Conservation (phyloP, 2,797 vertebrate species). For the Diplodus sargus region DNA sequence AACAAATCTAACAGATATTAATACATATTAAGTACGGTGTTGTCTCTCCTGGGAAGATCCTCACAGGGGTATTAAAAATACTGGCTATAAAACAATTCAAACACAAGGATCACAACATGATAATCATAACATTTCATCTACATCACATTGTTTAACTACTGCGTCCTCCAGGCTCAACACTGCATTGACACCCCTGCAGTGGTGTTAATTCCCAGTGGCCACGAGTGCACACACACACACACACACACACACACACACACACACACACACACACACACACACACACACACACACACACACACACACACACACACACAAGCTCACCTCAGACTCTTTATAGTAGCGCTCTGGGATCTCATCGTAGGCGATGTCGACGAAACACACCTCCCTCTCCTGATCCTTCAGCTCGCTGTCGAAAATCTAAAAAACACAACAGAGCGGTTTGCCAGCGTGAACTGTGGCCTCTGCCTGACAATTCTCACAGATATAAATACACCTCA, state of each 20-base stretch:
- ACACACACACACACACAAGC: constrained; percentile 36
- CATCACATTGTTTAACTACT: background rate
- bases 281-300: constrained; percentile 28
- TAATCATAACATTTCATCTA: background rate
- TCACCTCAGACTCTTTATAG: constrained; percentile 95
- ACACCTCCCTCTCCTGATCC: constrained; percentile 93
- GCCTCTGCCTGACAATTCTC: background rate
- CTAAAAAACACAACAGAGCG: constrained; percentile 75
- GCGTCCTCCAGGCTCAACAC: constrained; percentile 7
- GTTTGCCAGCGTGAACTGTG: constrained; percentile 7
- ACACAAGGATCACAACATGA: background rate
- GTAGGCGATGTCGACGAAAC: constrained; percentile 96
- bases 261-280: constrained; percentile 33
- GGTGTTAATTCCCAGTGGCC: background rate
- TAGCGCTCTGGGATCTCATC: constrained; percentile 94
- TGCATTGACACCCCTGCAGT: background rate
- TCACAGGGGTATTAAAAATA: background rate
- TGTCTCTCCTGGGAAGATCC: background rate
- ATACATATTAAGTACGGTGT: background rate
- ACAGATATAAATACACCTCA: background rate
- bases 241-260: constrained; percentile 36
- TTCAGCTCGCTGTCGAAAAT: constrained; percentile 95
- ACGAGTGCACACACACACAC: constrained; percentile 22
- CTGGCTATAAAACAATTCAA: background rate
- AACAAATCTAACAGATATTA: background rate